phyloP scores from a whole-genome alignment of 1,140 invertebrate species.

The Sarcophaga peregrina region DNA sequence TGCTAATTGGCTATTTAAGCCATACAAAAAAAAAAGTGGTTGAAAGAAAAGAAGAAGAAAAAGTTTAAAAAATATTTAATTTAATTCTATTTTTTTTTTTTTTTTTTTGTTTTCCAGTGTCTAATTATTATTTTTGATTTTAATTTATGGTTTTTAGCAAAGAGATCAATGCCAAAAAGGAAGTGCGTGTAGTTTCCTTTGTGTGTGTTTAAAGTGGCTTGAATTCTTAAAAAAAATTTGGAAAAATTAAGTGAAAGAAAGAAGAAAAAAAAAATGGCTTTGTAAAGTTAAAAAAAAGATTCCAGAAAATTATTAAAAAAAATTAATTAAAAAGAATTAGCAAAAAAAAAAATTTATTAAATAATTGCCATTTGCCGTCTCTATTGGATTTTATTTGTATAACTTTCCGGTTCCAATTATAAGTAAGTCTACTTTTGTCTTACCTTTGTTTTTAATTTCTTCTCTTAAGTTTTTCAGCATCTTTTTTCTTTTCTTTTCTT shows the following conservation, averaged over 20 bases:
- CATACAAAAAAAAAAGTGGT: not conserved
- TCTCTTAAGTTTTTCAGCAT: not conserved
- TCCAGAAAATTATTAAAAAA: not conserved
- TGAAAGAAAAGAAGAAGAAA: not conserved
- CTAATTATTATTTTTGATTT: no score
- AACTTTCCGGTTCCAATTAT: not conserved
- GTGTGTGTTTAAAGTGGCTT: not conserved
- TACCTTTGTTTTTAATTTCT: not conserved
- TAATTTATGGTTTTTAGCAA: no score
- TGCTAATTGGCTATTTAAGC: not conserved
- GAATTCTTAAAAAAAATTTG: not conserved
- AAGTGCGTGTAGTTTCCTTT: not conserved
- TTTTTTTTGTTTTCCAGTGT: no score
- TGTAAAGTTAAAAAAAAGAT: no score
- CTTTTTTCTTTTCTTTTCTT: not conserved
- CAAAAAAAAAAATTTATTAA: not conserved
- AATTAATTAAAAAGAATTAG: not conserved
- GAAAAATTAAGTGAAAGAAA: not conserved
- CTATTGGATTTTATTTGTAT: not conserved
- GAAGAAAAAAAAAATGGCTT: no score
- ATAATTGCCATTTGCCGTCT: not conserved
- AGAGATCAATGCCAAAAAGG: not conserved
- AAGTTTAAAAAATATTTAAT: not conserved
- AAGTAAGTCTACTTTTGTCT: constrained; percentile 1
- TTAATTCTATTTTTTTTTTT: not conserved